Percentiles rank a stretch among this genome's conserved stretches.
Conservation (phyloP, 1,140 invertebrate species). For the Lysiphlebus fabarum region DNA sequence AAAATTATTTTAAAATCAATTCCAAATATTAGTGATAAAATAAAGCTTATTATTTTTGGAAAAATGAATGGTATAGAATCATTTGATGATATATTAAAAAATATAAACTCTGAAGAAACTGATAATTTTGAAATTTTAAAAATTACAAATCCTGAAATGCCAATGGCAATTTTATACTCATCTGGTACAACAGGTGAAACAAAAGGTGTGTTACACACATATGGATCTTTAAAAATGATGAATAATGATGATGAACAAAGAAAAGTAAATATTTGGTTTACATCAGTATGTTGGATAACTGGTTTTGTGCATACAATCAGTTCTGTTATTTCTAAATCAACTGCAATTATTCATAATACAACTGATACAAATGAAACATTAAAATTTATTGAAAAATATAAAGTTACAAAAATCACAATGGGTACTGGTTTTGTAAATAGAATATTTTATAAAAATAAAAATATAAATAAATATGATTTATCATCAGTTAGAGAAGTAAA, state of each 20-base stretch:
- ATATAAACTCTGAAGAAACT: slow-evolving; percentile 35
- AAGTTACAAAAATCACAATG: slow-evolving; percentile 21
- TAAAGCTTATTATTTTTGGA: too few species aligned
- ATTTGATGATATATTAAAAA: slow-evolving; percentile 21
- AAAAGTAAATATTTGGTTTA: neutral
- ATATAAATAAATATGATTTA: slow-evolving; percentile 30
- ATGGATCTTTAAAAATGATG: too few species aligned
- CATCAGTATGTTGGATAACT: slow-evolving; percentile 25
- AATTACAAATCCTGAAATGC: neutral
- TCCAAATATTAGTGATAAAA: slow-evolving; percentile 17
- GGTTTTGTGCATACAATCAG: slow-evolving; percentile 11
- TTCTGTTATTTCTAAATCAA: neutral
- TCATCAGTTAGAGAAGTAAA: slow-evolving; percentile 27
- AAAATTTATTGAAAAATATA: slow-evolving; percentile 31
- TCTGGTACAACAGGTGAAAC: too few species aligned
- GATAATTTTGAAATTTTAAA: slow-evolving; percentile 15
- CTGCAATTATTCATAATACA: slow-evolving; percentile 19
- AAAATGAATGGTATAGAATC: too few species aligned
- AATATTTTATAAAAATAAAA: slow-evolving; percentile 24
- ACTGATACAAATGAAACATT: slow-evolving; percentile 28
- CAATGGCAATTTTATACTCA: too few species aligned
- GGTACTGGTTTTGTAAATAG: slow-evolving; percentile 33
- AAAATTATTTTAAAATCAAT: slow-evolving; percentile 25
- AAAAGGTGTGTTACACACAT: too few species aligned
- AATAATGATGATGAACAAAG: neutral